phyloP scores from a whole-genome alignment of 1,140 invertebrate species.

The Sitodiplosis mosellana region DNA sequence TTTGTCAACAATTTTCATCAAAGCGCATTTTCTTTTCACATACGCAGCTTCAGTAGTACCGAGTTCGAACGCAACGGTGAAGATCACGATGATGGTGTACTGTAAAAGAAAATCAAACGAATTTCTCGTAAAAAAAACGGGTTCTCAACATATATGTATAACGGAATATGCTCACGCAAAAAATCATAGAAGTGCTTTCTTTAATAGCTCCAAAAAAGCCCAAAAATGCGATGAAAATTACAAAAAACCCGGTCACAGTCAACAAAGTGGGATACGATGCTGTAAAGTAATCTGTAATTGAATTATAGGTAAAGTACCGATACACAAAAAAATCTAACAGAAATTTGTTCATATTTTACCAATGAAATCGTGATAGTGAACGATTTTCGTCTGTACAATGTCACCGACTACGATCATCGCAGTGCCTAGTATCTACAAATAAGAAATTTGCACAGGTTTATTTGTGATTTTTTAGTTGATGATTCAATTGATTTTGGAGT shows the following conservation, averaged over 20 bases:
- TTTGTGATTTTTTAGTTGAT: no score
- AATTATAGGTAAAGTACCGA: no score
- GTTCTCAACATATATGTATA: background rate
- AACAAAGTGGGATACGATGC: constrained; percentile 48
- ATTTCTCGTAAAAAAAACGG: background rate
- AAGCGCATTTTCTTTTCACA: no score
- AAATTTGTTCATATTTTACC: no score
- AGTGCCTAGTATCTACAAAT: constrained; percentile 45
- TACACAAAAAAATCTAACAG: constrained; percentile 45
- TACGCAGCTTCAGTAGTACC: constrained; percentile 15
- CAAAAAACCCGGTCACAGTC: constrained; percentile 57
- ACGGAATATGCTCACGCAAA: constrained; percentile 36
- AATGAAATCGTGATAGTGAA: no score
- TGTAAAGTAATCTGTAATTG: constrained; percentile 36
- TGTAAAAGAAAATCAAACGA: constrained; percentile 26
- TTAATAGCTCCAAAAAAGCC: constrained; percentile 73
- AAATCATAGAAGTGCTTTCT: constrained; percentile 64
- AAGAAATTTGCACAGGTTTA: no score
- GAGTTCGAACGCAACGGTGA: constrained; percentile 66
- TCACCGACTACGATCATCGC: constrained; percentile 45
- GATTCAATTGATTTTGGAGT: no score
- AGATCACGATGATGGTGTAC: constrained; percentile 52
- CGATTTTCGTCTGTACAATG: constrained; percentile 27
- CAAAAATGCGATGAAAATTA: constrained; percentile 66
- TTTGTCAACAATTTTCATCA: no score